Conservation (phyloP, 2,797 vertebrate genomes). For the Luscinia luscinia region DNA sequence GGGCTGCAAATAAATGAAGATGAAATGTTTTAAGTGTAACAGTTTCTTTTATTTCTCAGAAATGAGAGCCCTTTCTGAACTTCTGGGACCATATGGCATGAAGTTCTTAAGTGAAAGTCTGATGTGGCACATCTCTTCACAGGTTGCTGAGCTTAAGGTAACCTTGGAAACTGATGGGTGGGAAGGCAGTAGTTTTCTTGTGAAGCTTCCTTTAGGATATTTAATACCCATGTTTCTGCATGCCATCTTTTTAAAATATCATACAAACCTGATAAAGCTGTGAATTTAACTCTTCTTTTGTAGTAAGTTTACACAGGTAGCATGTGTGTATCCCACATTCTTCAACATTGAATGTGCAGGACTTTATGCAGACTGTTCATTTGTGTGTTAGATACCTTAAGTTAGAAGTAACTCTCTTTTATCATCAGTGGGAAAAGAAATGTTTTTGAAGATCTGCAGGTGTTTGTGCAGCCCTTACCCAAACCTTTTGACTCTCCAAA, state of each 20-base stretch:
- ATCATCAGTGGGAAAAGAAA: background rate
- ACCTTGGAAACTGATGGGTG: constrained; percentile 17
- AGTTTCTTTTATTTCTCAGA: constrained; percentile 80
- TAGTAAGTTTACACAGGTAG: background rate
- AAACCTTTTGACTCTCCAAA: background rate
- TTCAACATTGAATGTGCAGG: background rate
- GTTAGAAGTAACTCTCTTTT: background rate
- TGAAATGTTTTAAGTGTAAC: background rate
- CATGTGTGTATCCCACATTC: background rate
- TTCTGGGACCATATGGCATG: constrained; percentile 97
- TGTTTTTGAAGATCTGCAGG: background rate
- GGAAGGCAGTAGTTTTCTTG: background rate
- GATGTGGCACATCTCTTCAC: constrained; percentile 99
- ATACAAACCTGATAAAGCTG: background rate
- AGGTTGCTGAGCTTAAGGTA: constrained; percentile 99
- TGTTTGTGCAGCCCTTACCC: background rate
- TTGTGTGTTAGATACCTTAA: background rate
- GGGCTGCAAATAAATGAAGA: background rate
- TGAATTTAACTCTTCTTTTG: background rate
- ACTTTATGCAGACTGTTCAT: background rate
- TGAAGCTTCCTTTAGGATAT: background rate
- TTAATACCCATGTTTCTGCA: background rate
- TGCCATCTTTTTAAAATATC: background rate
- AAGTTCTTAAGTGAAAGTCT: constrained; percentile 99
- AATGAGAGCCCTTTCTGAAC: constrained; percentile 96